Percentiles rank a stretch among this genome's conserved stretches.
Conservation (phyloP, 37 sponge, comb jelly and placozoan species). For the Halisarca cf. caerulea region DNA sequence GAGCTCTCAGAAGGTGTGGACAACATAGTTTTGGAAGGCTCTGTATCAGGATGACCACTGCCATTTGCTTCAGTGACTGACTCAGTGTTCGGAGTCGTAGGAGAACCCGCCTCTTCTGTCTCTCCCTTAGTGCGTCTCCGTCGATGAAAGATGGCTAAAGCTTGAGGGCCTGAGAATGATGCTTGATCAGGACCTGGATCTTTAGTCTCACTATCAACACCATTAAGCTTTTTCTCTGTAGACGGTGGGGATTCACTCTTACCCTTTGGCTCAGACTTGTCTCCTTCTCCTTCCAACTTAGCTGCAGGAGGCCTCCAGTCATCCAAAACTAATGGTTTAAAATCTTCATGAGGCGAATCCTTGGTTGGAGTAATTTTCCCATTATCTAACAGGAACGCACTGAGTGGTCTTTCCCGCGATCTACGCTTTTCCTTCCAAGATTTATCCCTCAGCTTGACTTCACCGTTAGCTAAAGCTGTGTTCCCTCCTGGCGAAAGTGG, state of each 20-base stretch:
- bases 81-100: not conserved
- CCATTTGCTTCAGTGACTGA: not conserved
- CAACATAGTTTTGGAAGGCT: not conserved
- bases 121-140: not conserved
- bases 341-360: not conserved
- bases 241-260: not conserved
- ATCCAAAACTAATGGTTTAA: not conserved
- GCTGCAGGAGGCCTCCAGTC: not conserved
- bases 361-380: not conserved
- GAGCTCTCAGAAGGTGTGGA: not conserved
- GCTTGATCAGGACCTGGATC: too few species aligned
- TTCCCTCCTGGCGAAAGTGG: not conserved
- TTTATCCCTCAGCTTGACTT: not conserved
- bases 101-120: not conserved
- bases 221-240: not conserved
- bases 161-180: not conserved
- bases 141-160: not conserved
- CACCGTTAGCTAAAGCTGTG: not conserved
- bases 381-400: not conserved
- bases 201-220: not conserved
- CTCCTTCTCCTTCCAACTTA: not conserved
- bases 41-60: not conserved
- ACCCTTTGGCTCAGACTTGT: not conserved
- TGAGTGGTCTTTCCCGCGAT: slow-evolving; percentile 9
- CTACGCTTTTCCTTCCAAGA: slow-evolving; percentile 2